Base-by-base conservation (phyloP, 2,888 invertebrate species). In the Heliconius aoede region DNA sequence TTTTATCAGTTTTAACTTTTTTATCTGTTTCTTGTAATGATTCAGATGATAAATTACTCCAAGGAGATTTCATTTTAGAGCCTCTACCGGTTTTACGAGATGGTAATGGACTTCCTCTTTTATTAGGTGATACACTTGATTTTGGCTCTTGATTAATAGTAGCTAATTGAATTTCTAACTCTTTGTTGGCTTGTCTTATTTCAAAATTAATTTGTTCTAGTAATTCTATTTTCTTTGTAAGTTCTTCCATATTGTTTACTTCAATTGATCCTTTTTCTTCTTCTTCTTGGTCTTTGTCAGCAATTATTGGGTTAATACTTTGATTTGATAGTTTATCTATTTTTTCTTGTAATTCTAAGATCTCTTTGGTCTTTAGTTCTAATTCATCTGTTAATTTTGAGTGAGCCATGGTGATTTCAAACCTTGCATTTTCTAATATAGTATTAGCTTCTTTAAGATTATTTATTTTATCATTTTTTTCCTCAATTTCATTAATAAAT, bases 181-280 rank as follows among this genome's bases (percentile, higher is more conserved):
- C 94, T 78, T 94, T 93, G 81, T 94, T 95, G 61, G 95, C 91
- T 82, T 92, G 91, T 80, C 95, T 91, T 46, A 96, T 93, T 83
- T 94, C 91, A 78, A 91, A 94, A 79, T 96, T 92, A 18, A 94
- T 85, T 85, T 95, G 93, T 82, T 95, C 92, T 51, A 96, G 87
- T 75, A 92, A 85, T 82, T 95, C 95, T 73, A 96, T 88, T 83
- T 95, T 89, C 84, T 94, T 91, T 15, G 91, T 89, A 64, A 94
- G 83, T 81, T 94, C 91, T 74, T 85, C 86, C 92, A 94, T 93
- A 79, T 89, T 87, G 51, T 88, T 83, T 81, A 94, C 92, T 85
- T 94, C 94, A 68, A 95, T 87, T 81, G 92, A 94, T n/a, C 95
- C 95, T 81, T 95, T 96, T 85, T 96, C 96, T 84, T 95, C 93